These are phyloP conservation scores for Neuroterus valhalla DNA, from an alignment of 1,140 invertebrate genomes.

Conservation along the genomic window DNA sequence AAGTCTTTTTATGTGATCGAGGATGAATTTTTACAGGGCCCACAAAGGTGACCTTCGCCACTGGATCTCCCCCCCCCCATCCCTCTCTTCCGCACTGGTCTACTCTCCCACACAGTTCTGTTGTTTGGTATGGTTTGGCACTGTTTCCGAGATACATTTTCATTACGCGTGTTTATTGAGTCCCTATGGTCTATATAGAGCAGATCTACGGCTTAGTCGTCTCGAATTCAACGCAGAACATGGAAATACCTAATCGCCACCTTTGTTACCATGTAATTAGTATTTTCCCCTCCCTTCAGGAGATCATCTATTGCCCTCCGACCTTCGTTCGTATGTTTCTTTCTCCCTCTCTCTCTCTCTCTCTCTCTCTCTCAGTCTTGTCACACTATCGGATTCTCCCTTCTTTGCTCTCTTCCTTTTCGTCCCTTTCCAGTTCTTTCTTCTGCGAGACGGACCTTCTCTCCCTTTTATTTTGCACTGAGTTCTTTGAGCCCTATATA, in stretches of 20 bases:
- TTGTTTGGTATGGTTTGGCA: slow-evolving; percentile 20
- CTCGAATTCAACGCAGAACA: not conserved
- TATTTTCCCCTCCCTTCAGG: too few species aligned
- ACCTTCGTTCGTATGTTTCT: not conserved
- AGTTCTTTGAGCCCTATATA: not conserved
- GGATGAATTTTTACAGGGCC: too few species aligned
- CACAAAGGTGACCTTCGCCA: too few species aligned
- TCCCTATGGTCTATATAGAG: slow-evolving; percentile 9
- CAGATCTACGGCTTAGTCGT: not conserved
- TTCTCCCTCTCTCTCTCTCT: not conserved
- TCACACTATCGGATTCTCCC: not conserved
- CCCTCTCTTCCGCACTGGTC: not conserved
- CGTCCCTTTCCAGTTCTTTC: not conserved
- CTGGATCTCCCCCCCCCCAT: not conserved
- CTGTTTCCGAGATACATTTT: slow-evolving; percentile 14
- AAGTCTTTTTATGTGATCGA: too few species aligned
- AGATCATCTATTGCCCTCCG: not conserved
- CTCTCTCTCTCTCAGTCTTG: not conserved
- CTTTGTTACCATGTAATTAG: not conserved
- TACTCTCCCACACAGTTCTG: not conserved
- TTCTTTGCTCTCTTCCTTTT: not conserved
- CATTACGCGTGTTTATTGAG: slow-evolving; percentile 24
- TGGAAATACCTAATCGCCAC: not conserved
- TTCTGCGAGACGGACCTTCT: not conserved
- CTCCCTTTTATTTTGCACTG: slow-evolving; percentile 24